These are phyloP conservation scores for Reticulitermes lucifugus DNA, from an alignment of 2,888 invertebrate genomes.

Conservation along the genomic window DNA sequence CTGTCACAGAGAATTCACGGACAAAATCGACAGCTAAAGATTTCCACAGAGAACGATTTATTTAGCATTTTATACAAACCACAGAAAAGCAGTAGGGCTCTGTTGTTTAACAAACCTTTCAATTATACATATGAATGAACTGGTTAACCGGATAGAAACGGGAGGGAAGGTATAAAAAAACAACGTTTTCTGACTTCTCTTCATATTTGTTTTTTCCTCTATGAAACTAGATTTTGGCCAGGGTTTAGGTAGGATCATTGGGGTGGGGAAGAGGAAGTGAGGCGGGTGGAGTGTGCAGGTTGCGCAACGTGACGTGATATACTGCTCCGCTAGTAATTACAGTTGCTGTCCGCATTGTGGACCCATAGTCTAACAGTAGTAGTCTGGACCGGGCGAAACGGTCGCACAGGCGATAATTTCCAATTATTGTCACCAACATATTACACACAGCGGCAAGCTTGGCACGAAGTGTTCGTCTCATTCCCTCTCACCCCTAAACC, in stretches of 20 bases:
- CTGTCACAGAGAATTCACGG: too few relatives aligned
- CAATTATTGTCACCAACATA: conserved; percentile 27
- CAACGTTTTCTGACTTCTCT: neutral
- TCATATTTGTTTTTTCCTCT: neutral
- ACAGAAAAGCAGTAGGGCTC: neutral
- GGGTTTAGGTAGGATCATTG: conserved; percentile 4
- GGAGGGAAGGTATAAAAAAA: neutral
- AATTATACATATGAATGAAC: neutral
- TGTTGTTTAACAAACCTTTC: neutral
- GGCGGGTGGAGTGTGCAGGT: neutral
- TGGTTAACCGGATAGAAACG: neutral
- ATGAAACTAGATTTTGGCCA: conserved; percentile 4
- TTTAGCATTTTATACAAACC: too few relatives aligned
- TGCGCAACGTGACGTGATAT: conserved; percentile 4
- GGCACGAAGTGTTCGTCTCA: neutral
- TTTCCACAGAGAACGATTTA: too few relatives aligned
- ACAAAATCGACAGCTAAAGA: too few relatives aligned
- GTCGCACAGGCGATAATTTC: neutral
- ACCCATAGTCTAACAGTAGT: neutral
- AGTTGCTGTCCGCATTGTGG: conserved; percentile 23
- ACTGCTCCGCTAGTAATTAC: conserved; percentile 16
- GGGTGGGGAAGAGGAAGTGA: neutral
- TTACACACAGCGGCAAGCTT: neutral
- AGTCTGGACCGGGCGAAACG: neutral
- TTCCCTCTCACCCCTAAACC: neutral